phyloP scores from a whole-genome alignment of 2,113 vertebrate species.

The Arothron firmamentum region DNA sequence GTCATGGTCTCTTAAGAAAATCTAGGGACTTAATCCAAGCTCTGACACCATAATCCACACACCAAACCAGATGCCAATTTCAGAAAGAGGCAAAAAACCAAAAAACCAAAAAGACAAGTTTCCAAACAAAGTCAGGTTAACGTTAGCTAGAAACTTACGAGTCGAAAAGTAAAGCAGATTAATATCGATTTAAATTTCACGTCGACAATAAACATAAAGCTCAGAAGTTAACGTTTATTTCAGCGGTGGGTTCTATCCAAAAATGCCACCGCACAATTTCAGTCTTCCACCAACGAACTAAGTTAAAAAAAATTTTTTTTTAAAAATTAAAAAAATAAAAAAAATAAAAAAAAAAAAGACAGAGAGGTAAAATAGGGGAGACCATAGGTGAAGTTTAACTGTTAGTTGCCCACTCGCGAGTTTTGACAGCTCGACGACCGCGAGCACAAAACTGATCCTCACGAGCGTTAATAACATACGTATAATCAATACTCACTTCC shows the following conservation, averaged over 20 bases:
- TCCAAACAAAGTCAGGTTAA: slow-evolving; percentile 17
- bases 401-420: slow-evolving; percentile 39
- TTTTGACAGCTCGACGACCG: slow-evolving; percentile 67
- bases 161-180: slow-evolving; percentile 25
- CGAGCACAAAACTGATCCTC: slow-evolving; percentile 38
- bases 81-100: slow-evolving; percentile 1
- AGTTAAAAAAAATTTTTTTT: not conserved
- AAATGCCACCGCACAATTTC: slow-evolving; percentile 24
- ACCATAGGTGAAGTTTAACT: slow-evolving; percentile 39
- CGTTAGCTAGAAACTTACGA: slow-evolving; percentile 46
- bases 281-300: not conserved
- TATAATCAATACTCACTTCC: slow-evolving; percentile 62
- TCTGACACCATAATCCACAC: slow-evolving; percentile 59
- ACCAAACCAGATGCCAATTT: slow-evolving; percentile 46
- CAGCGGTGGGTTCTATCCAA: slow-evolving; percentile 1
- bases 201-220: not conserved
- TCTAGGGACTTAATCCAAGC: slow-evolving; percentile 61
- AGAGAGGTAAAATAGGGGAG: not conserved
- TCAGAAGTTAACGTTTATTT: slow-evolving; percentile 35
- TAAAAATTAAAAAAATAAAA: not conserved
- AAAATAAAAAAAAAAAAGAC: not conserved
- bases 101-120: slow-evolving; percentile 9
- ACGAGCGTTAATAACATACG: slow-evolving; percentile 51
- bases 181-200: not conserved
- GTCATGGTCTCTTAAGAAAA: slow-evolving; percentile 57